phyloP scores from a whole-genome alignment of 2,113 vertebrate species.

The Callaeas wilsoni region DNA sequence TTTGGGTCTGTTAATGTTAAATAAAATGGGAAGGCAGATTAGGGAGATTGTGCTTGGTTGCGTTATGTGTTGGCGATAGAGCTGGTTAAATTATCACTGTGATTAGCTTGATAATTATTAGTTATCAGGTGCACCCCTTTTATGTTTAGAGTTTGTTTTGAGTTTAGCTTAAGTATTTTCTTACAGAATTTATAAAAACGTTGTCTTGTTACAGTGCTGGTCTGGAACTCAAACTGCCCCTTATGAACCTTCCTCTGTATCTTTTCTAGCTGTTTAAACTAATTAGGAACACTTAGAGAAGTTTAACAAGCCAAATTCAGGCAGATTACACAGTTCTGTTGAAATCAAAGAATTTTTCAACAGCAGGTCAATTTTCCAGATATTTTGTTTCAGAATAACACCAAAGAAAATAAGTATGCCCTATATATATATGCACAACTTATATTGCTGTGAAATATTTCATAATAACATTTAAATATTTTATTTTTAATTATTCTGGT shows the following conservation, averaged over 20 bases:
- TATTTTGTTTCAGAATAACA: neutral
- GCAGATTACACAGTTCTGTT: neutral
- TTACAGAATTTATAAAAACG: neutral
- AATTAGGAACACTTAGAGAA: neutral
- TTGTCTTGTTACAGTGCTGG: neutral
- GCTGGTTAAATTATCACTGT: conserved; percentile 1
- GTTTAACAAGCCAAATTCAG: neutral
- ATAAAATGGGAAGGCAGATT: neutral
- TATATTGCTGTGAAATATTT: neutral
- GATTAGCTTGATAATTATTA: neutral
- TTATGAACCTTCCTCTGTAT: neutral
- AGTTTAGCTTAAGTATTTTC: neutral
- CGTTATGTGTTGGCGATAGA: neutral
- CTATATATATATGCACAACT: neutral
- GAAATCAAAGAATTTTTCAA: neutral
- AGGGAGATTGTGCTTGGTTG: neutral
- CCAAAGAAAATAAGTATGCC: neutral
- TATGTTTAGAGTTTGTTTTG: neutral
- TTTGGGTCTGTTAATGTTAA: conserved; percentile 26
- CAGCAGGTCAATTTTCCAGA: neutral
- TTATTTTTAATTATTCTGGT: neutral
- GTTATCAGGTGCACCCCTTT: neutral
- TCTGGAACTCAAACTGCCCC: neutral
- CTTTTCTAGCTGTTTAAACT: neutral
- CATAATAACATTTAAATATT: neutral